A percentile compares a stretch with the other conserved stretches of the same genome.
These are phyloP conservation scores for Spodoptera litura DNA, from an alignment of 1,140 invertebrate species.

Conservation along the genomic window DNA sequence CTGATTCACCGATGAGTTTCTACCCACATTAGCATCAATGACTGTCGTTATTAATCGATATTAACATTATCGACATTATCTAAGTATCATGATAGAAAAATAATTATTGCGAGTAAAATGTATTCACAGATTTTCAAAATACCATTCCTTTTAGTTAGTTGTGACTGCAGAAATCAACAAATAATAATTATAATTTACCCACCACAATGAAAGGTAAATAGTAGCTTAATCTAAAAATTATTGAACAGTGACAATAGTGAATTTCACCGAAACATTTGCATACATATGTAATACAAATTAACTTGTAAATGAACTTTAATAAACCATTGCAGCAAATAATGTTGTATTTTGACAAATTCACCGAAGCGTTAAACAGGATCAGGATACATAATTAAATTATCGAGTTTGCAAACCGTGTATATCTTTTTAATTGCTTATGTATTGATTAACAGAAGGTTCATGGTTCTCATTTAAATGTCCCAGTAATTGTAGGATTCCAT, in stretches of 20 bases:
- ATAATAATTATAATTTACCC: too few relatives aligned
- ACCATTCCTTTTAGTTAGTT: too few relatives aligned
- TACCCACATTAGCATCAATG: conserved; percentile 30
- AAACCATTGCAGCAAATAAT: conserved; percentile 12
- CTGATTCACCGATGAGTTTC: conserved; percentile 44
- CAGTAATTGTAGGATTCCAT: too few relatives aligned
- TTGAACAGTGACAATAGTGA: background rate
- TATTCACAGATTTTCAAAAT: background rate
- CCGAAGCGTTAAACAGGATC: background rate
- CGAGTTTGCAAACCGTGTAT: background rate
- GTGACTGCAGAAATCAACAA: too few relatives aligned
- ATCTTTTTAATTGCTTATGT: background rate
- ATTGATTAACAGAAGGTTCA: too few relatives aligned
- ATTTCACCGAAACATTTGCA: background rate
- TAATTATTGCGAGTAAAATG: background rate
- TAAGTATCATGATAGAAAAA: conserved; percentile 19
- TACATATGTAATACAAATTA: background rate
- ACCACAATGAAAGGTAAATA: too few relatives aligned
- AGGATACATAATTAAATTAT: conserved; percentile 5
- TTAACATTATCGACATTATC: background rate
- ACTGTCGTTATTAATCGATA: conserved; percentile 27
- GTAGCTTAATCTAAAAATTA: background rate
- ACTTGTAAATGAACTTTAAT: conserved; percentile 13
- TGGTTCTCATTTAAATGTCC: too few relatives aligned
- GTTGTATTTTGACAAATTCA: conserved; percentile 8